Evolutionary conservation across 2,888 invertebrate species (phyloP).

Genomic region (Caenorhabditis sp.): DNA sequence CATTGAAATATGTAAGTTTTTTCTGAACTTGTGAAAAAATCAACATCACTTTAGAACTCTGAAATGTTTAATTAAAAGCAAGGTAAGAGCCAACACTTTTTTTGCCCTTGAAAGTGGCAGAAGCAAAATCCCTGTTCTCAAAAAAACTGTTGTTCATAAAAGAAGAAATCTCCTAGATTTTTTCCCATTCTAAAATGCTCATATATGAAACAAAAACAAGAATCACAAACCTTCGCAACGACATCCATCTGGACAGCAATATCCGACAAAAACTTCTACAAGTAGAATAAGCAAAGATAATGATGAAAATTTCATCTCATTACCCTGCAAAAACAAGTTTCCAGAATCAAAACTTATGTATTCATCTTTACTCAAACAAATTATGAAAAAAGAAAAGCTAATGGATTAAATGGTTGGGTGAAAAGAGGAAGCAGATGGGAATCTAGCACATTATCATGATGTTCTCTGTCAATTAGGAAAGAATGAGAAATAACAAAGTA

Average conservation of each 20-base stretch:
- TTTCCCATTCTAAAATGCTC: not conserved
- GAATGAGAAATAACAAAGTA: not conserved
- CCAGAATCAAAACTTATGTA: not conserved
- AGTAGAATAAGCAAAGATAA: not conserved
- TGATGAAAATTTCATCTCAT: not conserved
- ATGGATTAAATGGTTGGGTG: not conserved
- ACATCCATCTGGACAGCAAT: constrained; percentile 8
- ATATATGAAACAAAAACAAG: not conserved
- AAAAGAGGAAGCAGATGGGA: not conserved
- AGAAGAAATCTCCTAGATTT: too few relatives aligned
- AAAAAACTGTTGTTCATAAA: too few relatives aligned
- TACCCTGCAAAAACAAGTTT: not conserved
- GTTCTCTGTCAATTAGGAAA: not conserved
- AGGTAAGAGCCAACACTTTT: too few relatives aligned
- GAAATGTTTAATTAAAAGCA: too few relatives aligned
- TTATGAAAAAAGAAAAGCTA: not conserved
- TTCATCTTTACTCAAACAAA: not conserved
- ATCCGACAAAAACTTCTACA: not conserved
- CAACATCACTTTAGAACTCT: too few relatives aligned
- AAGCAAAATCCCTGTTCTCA: too few relatives aligned
- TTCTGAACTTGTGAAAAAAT: too few relatives aligned
- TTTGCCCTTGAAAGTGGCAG: too few relatives aligned
- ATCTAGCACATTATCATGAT: constrained; percentile 1
- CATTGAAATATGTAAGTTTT: too few relatives aligned
- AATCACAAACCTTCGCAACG: constrained; percentile 2